These are phyloP conservation scores for Grallaria varia DNA, from an alignment of 2,113 vertebrate genomes.

Conservation along the genomic window DNA sequence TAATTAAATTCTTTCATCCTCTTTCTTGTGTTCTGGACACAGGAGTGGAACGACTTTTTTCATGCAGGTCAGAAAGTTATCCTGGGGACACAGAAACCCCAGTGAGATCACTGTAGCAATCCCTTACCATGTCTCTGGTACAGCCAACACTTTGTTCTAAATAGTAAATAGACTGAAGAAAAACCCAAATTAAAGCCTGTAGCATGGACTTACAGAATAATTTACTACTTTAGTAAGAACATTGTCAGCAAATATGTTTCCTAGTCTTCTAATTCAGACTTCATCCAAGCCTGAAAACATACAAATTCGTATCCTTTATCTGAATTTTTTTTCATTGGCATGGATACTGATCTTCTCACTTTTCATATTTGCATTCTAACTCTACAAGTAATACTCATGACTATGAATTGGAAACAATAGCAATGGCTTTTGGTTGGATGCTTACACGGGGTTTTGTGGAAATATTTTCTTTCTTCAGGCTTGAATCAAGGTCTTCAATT, in stretches of 20 bases:
- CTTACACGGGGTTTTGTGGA: background rate
- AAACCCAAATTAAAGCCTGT: background rate
- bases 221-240: background rate
- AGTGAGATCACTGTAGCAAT: background rate
- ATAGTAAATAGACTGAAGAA: slow-evolving; percentile 17
- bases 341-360: background rate
- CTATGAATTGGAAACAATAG: background rate
- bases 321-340: background rate
- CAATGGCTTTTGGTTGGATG: background rate
- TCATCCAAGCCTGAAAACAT: background rate
- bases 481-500: background rate
- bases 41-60: slow-evolving; percentile 1
- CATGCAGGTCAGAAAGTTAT: slow-evolving; percentile 23
- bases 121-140: background rate
- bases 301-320: background rate
- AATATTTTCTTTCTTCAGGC: background rate
- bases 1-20: slow-evolving; percentile 33
- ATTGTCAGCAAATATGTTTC: background rate
- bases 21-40: background rate
- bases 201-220: background rate
- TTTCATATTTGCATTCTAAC: background rate
- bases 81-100: slow-evolving; percentile 16
- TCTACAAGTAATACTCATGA: background rate
- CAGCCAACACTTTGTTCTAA: background rate
- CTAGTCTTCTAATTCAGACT: background rate